Evolutionary conservation across 2,797 vertebrate species (phyloP), one percentile per base, ranked within the genome.

Genomic region (Sorex maritimensis): DNA sequence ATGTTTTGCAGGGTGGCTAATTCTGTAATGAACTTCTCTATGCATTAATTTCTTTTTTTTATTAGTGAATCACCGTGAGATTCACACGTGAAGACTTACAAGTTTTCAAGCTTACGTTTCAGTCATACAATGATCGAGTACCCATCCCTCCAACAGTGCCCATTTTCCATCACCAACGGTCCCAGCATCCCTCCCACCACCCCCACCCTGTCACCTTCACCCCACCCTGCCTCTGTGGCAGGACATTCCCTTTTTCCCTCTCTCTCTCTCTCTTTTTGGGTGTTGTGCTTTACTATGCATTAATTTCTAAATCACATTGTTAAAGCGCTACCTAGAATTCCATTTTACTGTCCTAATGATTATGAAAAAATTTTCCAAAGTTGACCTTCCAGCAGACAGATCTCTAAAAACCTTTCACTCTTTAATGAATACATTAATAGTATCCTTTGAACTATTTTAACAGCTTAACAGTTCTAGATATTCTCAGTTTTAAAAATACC

Each of bases 281-380:
- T 34, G 34, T 34, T 34, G 34, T 34, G 34, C 34, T 34, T 4
- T 41, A 71, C 28, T 34, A 94, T 65, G 34, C 34, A 34, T 34
- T 34, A 34, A 55, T 88, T 92, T 93, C 65, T 89, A 55, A 71
- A 80, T 5, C 28, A 34, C 93, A 88, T 88, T 88, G 92, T 96
- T 95, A 86, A 90, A 88, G 74, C 68, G 82, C 71, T 86, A 23
- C 63, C 63, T 55, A 71, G 73, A 90, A 79, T 72, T 72, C 78
- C 73, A 17, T 85, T 44, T 87, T 82, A 86, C 26, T 88, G 10
- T 81, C 23, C 75, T 83, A 90, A 73, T 71, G 49, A 28, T 71
- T 34, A 90, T 58, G n/a, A 89, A 82, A 61, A 73, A 30, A 55
- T n/a, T 30, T 44, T 73, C 88, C 52, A 55, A 61, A 67, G n/a